These are phyloP conservation scores for Ephialtes manifestator DNA, from an alignment of 2,888 invertebrate species.

Conservation along the genomic window DNA sequence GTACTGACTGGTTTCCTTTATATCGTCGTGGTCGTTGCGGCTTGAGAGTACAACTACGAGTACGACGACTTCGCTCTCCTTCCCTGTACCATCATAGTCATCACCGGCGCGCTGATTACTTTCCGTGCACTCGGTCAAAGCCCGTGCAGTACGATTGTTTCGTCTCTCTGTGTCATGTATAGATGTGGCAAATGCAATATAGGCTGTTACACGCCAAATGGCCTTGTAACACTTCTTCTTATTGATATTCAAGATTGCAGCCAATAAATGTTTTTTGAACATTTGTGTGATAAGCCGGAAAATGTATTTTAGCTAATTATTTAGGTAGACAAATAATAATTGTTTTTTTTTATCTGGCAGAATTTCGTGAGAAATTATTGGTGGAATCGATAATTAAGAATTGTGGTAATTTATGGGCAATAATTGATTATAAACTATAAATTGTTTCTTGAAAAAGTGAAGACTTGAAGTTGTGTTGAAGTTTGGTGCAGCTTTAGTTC, in stretches of 20 bases:
- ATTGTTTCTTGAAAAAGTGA: not conserved
- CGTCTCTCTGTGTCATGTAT: constrained; percentile 7
- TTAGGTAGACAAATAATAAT: not conserved
- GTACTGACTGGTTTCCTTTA: constrained; percentile 53
- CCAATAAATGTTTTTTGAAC: too few relatives aligned
- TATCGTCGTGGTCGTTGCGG: constrained; percentile 26
- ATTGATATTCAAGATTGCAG: not conserved
- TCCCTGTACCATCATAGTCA: constrained; percentile 11
- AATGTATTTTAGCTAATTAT: not conserved
- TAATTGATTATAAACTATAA: too few relatives aligned
- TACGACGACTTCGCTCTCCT: constrained; percentile 4
- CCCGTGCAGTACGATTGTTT: constrained; percentile 57
- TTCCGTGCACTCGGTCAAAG: constrained; percentile 64
- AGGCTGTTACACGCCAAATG: not conserved
- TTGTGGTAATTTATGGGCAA: not conserved
- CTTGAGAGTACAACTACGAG: constrained; percentile 1
- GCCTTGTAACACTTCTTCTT: not conserved
- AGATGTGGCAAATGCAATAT: not conserved
- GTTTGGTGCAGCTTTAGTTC: not conserved
- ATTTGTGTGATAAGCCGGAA: too few relatives aligned
- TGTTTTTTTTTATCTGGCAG: too few relatives aligned
- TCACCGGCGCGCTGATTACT: constrained; percentile 62
- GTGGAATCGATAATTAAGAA: not conserved
- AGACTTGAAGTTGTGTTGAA: not conserved
- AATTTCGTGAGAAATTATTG: not conserved